Evolutionary conservation across 2,113 vertebrate species (phyloP).

Genomic region (Strigops habroptila): DNA sequence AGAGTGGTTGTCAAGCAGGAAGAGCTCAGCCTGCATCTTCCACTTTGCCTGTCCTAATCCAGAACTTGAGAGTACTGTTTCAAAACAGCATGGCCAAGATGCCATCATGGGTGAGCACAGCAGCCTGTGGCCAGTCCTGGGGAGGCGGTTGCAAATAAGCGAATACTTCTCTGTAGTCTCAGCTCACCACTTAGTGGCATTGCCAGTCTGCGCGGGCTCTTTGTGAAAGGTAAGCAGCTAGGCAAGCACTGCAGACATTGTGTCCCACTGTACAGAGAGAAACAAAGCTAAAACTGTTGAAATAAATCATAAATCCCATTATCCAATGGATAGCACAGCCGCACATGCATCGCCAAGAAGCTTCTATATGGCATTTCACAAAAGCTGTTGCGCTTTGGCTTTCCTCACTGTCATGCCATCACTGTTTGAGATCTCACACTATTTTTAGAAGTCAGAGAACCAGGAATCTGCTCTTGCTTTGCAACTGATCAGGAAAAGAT

Average conservation of each 20-base stretch:
- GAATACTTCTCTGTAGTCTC: background rate
- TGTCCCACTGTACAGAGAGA: background rate
- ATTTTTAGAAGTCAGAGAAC: background rate
- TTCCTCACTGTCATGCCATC: background rate
- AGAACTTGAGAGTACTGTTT: background rate
- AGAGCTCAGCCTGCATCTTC: background rate
- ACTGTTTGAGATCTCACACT: background rate
- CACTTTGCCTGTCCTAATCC: background rate
- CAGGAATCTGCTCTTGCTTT: background rate
- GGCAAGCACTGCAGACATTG: background rate
- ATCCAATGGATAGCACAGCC: background rate
- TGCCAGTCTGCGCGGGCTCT: background rate
- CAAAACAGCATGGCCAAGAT: background rate
- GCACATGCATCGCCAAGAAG: background rate
- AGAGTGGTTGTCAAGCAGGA: background rate
- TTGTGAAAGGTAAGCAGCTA: background rate
- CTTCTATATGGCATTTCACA: background rate
- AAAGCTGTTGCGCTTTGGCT: background rate
- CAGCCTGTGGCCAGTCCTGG: background rate
- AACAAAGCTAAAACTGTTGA: background rate
- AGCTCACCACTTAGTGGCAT: background rate
- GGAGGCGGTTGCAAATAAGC: rapidly evolving
- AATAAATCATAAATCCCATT: background rate
- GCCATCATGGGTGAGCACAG: background rate
- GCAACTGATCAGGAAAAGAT: background rate